phyloP scores from a whole-genome alignment of 2,888 invertebrate species.

The Drosophila mulleri region DNA sequence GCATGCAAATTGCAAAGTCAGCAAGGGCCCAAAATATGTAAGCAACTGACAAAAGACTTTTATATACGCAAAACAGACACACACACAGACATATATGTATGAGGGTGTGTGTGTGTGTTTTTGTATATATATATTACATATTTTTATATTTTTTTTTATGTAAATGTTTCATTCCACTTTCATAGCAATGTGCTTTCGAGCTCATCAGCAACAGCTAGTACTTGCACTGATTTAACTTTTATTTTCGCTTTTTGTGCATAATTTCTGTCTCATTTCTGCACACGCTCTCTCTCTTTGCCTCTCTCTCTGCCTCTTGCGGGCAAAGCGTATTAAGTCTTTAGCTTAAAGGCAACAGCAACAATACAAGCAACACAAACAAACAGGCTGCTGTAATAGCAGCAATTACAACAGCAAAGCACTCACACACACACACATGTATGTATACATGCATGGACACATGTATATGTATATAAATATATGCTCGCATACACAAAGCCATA shows the following conservation, averaged over 20 bases:
- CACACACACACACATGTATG: conserved; percentile 18
- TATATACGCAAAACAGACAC: conserved; percentile 12
- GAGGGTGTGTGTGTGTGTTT: too few relatives aligned
- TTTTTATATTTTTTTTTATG: conserved; percentile 2
- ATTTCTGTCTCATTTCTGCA: conserved; percentile 30
- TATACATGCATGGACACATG: not conserved
- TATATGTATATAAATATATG: not conserved
- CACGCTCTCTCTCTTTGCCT: not conserved
- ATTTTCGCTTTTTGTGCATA: conserved; percentile 60
- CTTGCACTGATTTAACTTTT: conserved; percentile 64
- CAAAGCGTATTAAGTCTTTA: conserved; percentile 78
- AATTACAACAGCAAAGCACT: conserved; percentile 66
- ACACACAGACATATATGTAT: not conserved
- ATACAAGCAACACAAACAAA: conserved; percentile 45
- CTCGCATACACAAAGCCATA: conserved; percentile 8
- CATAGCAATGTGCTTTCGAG: conserved; percentile 43
- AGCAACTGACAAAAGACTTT: conserved; percentile 54
- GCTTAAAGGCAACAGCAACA: conserved; percentile 65
- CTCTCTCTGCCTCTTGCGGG: conserved; percentile 14
- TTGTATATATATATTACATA: not conserved
- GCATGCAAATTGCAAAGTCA: conserved; percentile 59
- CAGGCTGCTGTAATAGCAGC: conserved; percentile 71
- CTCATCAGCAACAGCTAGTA: conserved; percentile 39
- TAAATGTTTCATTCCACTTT: conserved; percentile 53
- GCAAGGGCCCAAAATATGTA: conserved; percentile 36